Conservation (phyloP, 2,113 vertebrate genomes). For the Peromyscus maniculatus region DNA sequence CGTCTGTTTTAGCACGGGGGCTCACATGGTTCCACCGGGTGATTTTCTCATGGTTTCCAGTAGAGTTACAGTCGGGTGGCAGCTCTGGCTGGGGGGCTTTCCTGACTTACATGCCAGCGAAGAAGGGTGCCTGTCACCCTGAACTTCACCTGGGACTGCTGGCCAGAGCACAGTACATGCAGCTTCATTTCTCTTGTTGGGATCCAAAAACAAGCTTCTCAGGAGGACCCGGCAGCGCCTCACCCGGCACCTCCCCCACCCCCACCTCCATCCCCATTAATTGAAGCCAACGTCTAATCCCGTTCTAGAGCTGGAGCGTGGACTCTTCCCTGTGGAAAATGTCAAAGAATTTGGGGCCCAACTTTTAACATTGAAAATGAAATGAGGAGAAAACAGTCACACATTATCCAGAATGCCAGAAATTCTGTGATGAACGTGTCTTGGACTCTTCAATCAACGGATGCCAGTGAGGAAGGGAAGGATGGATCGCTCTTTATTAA, state of each 20-base stretch:
- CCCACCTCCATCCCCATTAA: neutral
- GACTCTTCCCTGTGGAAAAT: neutral
- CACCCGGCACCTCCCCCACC: neutral
- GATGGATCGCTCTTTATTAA: neutral
- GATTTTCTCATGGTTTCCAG: neutral
- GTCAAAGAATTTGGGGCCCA: neutral
- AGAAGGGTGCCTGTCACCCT: neutral
- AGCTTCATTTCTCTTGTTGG: neutral
- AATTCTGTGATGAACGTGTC: neutral
- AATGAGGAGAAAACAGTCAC: neutral
- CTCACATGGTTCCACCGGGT: neutral
- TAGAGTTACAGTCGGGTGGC: neutral
- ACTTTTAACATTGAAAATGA: neutral
- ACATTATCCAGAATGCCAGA: neutral
- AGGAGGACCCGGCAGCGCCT: too few relatives aligned
- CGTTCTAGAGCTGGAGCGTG: neutral
- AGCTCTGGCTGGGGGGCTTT: neutral
- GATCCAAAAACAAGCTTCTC: neutral
- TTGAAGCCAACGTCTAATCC: neutral
- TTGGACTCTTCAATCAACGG: neutral
- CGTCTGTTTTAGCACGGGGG: neutral
- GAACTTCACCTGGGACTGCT: neutral
- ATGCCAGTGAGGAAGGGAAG: neutral
- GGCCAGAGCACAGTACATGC: neutral
- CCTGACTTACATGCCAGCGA: neutral